Conservation (phyloP, 2,888 invertebrate genomes). For the Philereme transversata region DNA sequence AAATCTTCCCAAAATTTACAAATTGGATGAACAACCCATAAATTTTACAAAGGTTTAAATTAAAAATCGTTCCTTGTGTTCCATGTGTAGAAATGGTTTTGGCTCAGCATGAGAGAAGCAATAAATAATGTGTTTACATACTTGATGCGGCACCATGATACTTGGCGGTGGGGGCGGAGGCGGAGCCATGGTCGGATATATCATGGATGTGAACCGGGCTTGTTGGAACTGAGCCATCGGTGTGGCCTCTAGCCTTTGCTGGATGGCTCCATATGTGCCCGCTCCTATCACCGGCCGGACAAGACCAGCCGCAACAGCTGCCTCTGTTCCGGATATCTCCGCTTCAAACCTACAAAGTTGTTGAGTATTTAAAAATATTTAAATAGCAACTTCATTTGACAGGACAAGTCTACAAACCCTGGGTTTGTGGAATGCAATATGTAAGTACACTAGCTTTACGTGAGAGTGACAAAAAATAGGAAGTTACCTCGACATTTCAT, state of each 20-base stretch:
- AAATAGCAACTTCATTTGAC: too few species aligned
- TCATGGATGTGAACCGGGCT: conserved; percentile 60
- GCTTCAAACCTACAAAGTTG: conserved; percentile 89
- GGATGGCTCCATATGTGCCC: conserved; percentile 88
- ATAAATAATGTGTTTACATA: conserved; percentile 47
- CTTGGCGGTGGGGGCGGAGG: conserved; percentile 87
- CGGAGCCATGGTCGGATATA: conserved; percentile 80
- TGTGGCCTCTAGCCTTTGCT: conserved; percentile 86
- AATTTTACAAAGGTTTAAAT: too few species aligned
- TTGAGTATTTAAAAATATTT: too few species aligned
- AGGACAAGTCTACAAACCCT: too few species aligned
- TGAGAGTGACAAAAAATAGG: not conserved
- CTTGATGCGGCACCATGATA: conserved; percentile 89
- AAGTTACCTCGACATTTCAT: conserved; percentile 92
- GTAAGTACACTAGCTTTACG: too few species aligned
- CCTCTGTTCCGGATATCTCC: conserved; percentile 89
- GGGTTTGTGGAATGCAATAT: too few species aligned
- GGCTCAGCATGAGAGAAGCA: too few species aligned
- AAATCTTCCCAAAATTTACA: too few species aligned
- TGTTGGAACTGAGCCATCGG: conserved; percentile 52
- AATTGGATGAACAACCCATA: too few species aligned
- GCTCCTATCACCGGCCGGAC: conserved; percentile 88
- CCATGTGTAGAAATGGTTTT: too few species aligned
- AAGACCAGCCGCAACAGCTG: conserved; percentile 76
- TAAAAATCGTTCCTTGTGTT: too few species aligned